Base-by-base conservation (phyloP, 2,888 invertebrate species). In the Phrixothrix hirtus region DNA sequence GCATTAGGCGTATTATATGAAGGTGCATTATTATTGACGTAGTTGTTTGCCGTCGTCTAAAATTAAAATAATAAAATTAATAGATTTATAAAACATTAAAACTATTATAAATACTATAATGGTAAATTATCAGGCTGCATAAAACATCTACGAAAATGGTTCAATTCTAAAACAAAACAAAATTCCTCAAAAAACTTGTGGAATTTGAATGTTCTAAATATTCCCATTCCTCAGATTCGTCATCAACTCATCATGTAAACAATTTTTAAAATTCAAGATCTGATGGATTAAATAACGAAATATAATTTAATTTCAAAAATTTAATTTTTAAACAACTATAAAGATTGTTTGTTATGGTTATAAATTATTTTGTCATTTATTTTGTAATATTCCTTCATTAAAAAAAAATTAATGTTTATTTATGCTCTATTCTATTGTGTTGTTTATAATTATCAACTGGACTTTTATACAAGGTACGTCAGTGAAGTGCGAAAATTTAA, bases 1-100 rank as follows among this genome's bases (percentile, higher is more conserved):
- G 35, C 70, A 58, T 61, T 70, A 15, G 67, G 65, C 12, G 67
- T 63, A 44, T 69, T 72, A 57, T 74, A 74, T 0, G 70, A 60
- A 13, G 66, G 66, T 7, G 71, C 57, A 51, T 71, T 73, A 58
- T 68, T 73, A 60, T 69, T 75, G 25, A 66, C 70, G 59, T 75
- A 76, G 57, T 65, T 75, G 52, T 65, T 71, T 3, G 76, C 64
- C 46, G 80, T 80, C 1, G 77, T 75, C 74, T 82, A 77, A 61
- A 64, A 67, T 16, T 15, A 45, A 47, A 54, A 45, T n/a, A n/a
- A n/a, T n/a, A 39, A 13, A 9, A 21, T 29, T 15, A 35, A 13
- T 32, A 30, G 39, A 29, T 29, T 27, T 5, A 5, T 6, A 2
- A 6, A 14, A 5, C 10, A 35, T 15, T 9, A 11, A 14, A 35